Conservation (phyloP, 2,113 vertebrate species). For the Prunella himalayana region DNA sequence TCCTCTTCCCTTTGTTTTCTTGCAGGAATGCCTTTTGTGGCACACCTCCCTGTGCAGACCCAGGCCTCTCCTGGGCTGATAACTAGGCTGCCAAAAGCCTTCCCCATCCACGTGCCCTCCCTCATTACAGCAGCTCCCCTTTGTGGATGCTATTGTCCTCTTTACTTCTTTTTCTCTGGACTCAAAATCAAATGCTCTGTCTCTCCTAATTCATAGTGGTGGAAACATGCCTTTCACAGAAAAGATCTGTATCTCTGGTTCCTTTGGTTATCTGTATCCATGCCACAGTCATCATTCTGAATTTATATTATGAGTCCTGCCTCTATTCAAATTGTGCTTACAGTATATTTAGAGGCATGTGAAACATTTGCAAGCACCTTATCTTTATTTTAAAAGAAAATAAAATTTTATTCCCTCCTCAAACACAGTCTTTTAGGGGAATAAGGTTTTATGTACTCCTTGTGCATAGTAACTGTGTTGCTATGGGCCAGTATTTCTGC, state of each 20-base stretch:
- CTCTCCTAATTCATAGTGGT: not conserved
- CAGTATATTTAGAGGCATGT: not conserved
- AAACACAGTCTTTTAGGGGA: not conserved
- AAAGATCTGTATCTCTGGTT: slow-evolving; percentile 23
- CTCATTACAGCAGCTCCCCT: not conserved
- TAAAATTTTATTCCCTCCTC: not conserved
- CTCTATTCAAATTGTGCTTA: not conserved
- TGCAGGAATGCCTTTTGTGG: slow-evolving; percentile 3
- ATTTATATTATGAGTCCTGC: not conserved
- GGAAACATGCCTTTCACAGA: not conserved
- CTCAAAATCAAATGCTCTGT: slow-evolving; percentile 29
- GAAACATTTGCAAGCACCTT: slow-evolving; percentile 16
- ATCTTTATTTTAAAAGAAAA: slow-evolving; percentile 19
- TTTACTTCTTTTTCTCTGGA: not conserved
- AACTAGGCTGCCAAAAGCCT: not conserved
- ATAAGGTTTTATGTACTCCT: not conserved
- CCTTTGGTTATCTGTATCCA: not conserved
- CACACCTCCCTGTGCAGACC: not conserved
- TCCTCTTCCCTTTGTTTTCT: not conserved
- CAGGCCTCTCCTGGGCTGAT: not conserved
- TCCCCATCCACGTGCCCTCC: not conserved
- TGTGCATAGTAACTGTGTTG: slow-evolving; percentile 23
- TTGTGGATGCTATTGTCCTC: slow-evolving; percentile 3
- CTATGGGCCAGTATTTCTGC: slow-evolving; percentile 30
- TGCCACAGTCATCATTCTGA: not conserved